Conservation (phyloP, 2,113 vertebrate species). For the Hymenochirus boettgeri region DNA sequence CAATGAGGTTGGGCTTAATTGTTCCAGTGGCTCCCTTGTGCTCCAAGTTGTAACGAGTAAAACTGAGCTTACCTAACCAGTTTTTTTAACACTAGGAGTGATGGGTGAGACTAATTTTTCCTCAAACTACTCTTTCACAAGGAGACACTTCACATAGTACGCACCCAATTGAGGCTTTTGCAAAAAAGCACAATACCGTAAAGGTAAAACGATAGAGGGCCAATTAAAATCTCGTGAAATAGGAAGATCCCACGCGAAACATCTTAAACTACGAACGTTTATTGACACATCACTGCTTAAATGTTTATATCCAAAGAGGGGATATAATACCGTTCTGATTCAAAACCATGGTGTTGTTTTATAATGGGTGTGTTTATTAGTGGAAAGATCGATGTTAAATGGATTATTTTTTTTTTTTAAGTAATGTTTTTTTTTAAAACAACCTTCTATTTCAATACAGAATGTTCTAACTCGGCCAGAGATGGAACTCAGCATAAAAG, state of each 20-base stretch:
- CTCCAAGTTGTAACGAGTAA: constrained; percentile 63
- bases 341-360: too few species aligned
- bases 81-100: constrained; percentile 47
- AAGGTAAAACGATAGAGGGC: constrained; percentile 10
- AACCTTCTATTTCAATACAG: too few species aligned
- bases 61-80: constrained; percentile 63
- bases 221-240: too few species aligned
- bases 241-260: too few species aligned
- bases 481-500: background rate
- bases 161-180: constrained; percentile 11
- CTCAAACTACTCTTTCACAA: constrained; percentile 17
- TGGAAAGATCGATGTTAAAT: too few species aligned
- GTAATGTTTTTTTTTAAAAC: too few species aligned
- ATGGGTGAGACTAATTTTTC: constrained; percentile 20
- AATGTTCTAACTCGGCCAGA: constrained; percentile 12
- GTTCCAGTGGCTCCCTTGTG: constrained; percentile 68
- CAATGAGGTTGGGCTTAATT: constrained; percentile 81
- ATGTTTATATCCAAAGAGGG: too few species aligned
- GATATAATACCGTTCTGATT: too few species aligned
- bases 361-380: too few species aligned
- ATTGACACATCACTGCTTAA: too few species aligned
- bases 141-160: constrained; percentile 4
- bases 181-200: constrained; percentile 1
- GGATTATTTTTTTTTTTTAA: too few species aligned
- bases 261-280: too few species aligned